Percentiles rank a stretch among this genome's conserved stretches.
These are phyloP conservation scores for Lasiurus cinereus DNA, from an alignment of 2,113 vertebrate species.

Conservation along the genomic window DNA sequence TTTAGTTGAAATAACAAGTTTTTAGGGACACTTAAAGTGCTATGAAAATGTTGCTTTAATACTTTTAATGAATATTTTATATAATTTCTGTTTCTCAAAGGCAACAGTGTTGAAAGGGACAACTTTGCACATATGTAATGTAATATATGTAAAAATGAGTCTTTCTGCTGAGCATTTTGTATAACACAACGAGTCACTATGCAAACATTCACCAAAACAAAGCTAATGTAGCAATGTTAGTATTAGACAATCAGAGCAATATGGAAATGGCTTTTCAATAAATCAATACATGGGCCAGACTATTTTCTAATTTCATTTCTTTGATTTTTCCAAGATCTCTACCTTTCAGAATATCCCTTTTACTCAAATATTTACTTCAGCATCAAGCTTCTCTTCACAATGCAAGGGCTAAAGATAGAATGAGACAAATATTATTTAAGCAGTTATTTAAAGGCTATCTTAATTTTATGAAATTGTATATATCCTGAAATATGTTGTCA, in stretches of 20 bases:
- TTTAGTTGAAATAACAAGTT: neutral
- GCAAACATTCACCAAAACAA: slow-evolving; percentile 68
- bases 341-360: neutral
- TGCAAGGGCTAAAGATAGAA: neutral
- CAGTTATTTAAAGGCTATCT: slow-evolving; percentile 27
- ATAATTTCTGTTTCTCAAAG: slow-evolving; percentile 55
- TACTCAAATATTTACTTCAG: slow-evolving; percentile 16
- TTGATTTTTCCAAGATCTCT: slow-evolving; percentile 15
- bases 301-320: slow-evolving; percentile 29
- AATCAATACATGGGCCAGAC: neutral
- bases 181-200: slow-evolving; percentile 13
- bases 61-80: slow-evolving; percentile 16
- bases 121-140: slow-evolving; percentile 49
- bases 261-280: slow-evolving; percentile 48
- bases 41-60: slow-evolving; percentile 37
- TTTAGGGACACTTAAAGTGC: neutral
- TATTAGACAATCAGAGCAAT: neutral
- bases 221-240: slow-evolving; percentile 11
- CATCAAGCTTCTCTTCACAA: neutral
- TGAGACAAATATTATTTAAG: slow-evolving; percentile 7
- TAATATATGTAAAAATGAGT: slow-evolving; percentile 49
- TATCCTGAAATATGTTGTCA: slow-evolving; percentile 51
- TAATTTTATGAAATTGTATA: slow-evolving; percentile 14
- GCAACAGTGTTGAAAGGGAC: neutral
- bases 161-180: slow-evolving; percentile 56